These are phyloP conservation scores for Lepidothrix coronata DNA, from an alignment of 2,113 vertebrate genomes.

Conservation along the genomic window DNA sequence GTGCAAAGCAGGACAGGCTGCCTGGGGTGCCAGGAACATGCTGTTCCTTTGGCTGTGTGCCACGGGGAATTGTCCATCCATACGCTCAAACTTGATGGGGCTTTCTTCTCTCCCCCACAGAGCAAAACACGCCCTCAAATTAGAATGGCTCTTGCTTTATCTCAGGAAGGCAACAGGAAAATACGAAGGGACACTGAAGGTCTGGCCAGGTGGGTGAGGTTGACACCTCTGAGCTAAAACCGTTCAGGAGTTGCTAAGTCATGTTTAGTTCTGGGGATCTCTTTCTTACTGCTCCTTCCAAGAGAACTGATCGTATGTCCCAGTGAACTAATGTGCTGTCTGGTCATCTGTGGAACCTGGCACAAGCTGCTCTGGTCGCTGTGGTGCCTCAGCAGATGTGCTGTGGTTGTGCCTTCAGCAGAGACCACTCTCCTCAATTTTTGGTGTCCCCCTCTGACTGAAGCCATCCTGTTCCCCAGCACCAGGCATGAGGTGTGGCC, in stretches of 20 bases:
- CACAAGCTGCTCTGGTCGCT: rapidly evolving
- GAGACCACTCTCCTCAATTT: not conserved
- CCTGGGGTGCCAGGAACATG: conserved; percentile 19
- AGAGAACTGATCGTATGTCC: not conserved
- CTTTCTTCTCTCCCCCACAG: not conserved
- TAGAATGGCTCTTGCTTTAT: not conserved
- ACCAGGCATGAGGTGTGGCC: not conserved
- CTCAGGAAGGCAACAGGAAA: not conserved
- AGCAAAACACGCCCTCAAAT: not conserved
- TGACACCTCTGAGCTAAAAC: not conserved
- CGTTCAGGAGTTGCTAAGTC: not conserved
- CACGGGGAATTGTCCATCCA: not conserved
- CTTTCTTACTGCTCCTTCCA: not conserved
- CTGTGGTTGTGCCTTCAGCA: not conserved
- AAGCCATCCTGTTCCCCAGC: not conserved
- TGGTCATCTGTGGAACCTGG: not conserved
- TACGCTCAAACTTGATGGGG: not conserved
- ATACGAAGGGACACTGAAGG: not conserved
- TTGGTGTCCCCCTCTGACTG: not conserved
- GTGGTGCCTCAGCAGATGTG: rapidly evolving
- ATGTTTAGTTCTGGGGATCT: not conserved
- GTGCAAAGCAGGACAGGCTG: conserved; percentile 19
- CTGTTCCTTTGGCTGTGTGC: conserved; percentile 1
- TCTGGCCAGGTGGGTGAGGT: not conserved
- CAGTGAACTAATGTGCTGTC: not conserved